These are phyloP conservation scores for Triplophysa bombifrons DNA, from an alignment of 2,797 vertebrate species.

Conservation along the genomic window DNA sequence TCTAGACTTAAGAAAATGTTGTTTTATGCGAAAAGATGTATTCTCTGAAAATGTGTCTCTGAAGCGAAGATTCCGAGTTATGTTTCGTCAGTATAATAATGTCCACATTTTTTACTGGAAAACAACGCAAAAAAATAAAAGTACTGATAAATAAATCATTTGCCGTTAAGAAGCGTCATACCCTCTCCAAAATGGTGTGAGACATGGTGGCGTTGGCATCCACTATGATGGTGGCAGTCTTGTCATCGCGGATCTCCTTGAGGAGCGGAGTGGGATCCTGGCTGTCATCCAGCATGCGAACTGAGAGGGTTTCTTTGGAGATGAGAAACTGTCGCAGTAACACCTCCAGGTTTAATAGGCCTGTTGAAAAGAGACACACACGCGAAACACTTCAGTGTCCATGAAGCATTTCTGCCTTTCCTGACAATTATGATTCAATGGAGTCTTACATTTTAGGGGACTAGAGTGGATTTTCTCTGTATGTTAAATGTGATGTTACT, in stretches of 20 bases:
- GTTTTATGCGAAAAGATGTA: no score
- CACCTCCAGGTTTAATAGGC: slow-evolving; percentile 96
- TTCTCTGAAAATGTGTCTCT: no score
- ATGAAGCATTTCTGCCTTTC: slow-evolving; percentile 21
- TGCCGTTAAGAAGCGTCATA: slow-evolving; percentile 60
- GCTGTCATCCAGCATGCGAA: slow-evolving; percentile 96
- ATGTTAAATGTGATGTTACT: background rate
- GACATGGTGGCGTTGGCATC: slow-evolving; percentile 97
- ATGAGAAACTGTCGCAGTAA: slow-evolving; percentile 97
- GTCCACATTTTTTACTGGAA: background rate
- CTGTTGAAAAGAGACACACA: slow-evolving; percentile 69
- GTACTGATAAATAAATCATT: background rate
- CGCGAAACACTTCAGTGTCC: slow-evolving; percentile 18
- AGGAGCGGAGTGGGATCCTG: slow-evolving; percentile 93
- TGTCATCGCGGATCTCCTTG: slow-evolving; percentile 97
- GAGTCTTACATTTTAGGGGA: background rate
- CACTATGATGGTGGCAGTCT: slow-evolving; percentile 94
- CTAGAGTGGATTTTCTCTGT: background rate
- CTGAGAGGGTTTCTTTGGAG: slow-evolving; percentile 95
- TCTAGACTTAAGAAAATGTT: no score
- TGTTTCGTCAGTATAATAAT: background rate
- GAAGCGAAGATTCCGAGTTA: background rate
- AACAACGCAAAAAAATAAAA: background rate
- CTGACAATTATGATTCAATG: background rate
- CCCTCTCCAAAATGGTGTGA: slow-evolving; percentile 91